Percentiles rank a stretch among this genome's conserved stretches.
Conservation (phyloP, 2,113 vertebrate species). For the Galeopterus variegatus region DNA sequence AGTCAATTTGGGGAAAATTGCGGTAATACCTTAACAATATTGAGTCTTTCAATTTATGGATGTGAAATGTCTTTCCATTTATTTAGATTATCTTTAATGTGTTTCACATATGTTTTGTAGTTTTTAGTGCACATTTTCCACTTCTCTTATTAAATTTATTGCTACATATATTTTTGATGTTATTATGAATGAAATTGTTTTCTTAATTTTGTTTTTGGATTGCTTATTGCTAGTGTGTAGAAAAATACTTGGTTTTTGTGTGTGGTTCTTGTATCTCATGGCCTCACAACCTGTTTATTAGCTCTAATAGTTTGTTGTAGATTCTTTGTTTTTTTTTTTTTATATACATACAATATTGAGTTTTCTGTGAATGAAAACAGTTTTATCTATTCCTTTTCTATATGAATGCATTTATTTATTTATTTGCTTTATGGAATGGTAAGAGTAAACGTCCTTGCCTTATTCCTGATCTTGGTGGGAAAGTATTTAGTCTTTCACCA, state of each 20-base stretch:
- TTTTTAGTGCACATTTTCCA: background rate
- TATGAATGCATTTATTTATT: background rate
- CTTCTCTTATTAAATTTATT: background rate
- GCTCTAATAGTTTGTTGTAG: background rate
- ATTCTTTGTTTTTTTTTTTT: slow-evolving; percentile 56
- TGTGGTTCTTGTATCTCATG: background rate
- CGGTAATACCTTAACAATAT: background rate
- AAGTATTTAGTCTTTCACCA: slow-evolving; percentile 22
- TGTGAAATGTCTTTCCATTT: background rate
- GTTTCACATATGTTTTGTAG: background rate
- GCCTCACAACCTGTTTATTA: background rate
- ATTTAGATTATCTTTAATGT: slow-evolving; percentile 43
- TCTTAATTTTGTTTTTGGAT: slow-evolving; percentile 37
- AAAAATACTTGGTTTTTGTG: background rate
- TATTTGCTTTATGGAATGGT: background rate
- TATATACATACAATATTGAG: background rate
- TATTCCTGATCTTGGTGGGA: background rate
- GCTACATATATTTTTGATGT: background rate
- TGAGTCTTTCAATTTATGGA: background rate
- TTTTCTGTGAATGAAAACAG: background rate
- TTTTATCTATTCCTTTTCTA: background rate
- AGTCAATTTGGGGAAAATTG: background rate
- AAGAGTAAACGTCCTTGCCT: slow-evolving; percentile 12
- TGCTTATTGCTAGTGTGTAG: background rate
- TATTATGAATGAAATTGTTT: background rate